Evolutionary conservation across 2,888 invertebrate genomes (phyloP).

Genomic region (Tiliacea aurago): DNA sequence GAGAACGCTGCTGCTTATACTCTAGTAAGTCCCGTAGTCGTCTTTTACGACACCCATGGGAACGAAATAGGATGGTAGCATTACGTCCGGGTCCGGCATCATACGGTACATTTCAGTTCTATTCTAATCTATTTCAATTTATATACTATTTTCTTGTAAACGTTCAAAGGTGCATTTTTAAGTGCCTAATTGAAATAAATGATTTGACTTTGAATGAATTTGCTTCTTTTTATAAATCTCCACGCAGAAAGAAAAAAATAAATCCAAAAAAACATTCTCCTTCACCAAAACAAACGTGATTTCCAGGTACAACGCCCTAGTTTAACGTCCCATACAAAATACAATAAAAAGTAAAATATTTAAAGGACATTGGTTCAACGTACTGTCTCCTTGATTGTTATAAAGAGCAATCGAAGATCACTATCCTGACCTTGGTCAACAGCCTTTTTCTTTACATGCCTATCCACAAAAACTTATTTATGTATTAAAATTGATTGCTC

Average conservation of each 20-base stretch:
- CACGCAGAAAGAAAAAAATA: conserved; percentile 6
- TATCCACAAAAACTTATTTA: conserved; percentile 56
- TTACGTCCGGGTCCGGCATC: no score
- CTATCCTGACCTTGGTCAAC: conserved; percentile 70
- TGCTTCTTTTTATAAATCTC: neutral
- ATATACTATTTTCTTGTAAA: neutral
- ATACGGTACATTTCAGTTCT: no score
- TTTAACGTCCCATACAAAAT: conserved; percentile 33
- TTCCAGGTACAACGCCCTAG: conserved; percentile 60
- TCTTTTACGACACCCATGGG: no score
- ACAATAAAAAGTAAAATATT: conserved; percentile 63
- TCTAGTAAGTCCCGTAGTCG: no score
- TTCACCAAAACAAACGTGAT: conserved; percentile 57
- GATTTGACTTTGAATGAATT: neutral
- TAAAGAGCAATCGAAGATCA: conserved; percentile 74
- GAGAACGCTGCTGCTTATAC: no score
- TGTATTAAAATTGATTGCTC: conserved; percentile 57
- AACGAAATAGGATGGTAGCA: no score
- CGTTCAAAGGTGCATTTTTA: neutral
- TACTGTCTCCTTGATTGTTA: conserved; percentile 71
- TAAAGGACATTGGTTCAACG: conserved; percentile 71
- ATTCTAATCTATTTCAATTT: neutral
- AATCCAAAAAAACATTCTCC: conserved; percentile 35
- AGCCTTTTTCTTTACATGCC: conserved; percentile 59
- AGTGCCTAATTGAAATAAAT: neutral